Evolutionary conservation across 64 coral and sea anemone species (phyloP).

Genomic region (Porites australiensis): DNA sequence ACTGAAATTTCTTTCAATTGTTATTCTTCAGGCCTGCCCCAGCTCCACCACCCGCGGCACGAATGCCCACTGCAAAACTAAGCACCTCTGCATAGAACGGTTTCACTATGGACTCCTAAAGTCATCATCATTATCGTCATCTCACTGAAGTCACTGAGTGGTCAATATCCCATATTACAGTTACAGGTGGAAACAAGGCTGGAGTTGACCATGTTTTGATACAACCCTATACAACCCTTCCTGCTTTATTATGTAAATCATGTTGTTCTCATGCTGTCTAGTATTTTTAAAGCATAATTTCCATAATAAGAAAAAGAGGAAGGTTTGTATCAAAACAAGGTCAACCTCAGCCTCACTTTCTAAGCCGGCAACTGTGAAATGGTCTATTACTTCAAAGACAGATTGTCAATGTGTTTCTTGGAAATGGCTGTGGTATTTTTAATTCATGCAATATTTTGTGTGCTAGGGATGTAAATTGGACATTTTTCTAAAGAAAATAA

Average conservation of each 20-base stretch:
- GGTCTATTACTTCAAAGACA: no score
- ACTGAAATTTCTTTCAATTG: no score
- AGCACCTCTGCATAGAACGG: constrained; percentile 61
- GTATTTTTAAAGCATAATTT: no score
- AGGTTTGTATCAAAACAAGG: no score
- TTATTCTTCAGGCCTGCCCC: constrained; percentile 39
- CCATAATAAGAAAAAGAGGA: no score
- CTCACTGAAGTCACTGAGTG: neutral
- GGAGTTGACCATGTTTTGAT: no score
- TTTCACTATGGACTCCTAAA: neutral
- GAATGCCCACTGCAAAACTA: constrained; percentile 64
- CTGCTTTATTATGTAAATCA: no score
- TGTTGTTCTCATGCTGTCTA: no score
- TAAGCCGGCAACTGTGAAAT: no score
- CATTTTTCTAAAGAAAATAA: neutral
- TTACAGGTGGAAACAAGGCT: no score
- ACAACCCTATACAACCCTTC: no score
- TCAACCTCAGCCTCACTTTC: no score
- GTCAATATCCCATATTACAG: neutral
- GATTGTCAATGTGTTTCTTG: neutral
- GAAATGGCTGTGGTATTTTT: neutral
- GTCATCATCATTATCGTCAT: neutral
- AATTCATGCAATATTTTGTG: neutral
- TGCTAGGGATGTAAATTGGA: neutral
- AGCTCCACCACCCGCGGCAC: constrained; percentile 48